Evolutionary conservation across 2,888 invertebrate species (phyloP).

Genomic region (Hanleya hanleyi): DNA sequence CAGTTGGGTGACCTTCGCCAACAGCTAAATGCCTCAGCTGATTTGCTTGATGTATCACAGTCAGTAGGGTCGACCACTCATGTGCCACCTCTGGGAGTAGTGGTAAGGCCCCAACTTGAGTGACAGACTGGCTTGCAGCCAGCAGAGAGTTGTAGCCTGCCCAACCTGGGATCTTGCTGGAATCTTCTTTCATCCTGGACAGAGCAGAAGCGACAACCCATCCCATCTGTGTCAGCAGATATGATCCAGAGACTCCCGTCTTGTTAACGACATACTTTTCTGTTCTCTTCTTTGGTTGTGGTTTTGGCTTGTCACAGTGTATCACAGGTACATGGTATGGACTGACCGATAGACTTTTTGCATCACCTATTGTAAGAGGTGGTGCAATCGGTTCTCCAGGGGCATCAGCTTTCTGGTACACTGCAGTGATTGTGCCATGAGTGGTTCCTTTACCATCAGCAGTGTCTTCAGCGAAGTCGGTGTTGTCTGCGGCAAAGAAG

Average conservation of each 20-base stretch:
- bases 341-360: conserved; percentile 17
- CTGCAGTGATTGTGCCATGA: conserved; percentile 26
- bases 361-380: conserved; percentile 16
- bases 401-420: conserved; percentile 25
- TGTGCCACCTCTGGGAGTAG: conserved; percentile 21
- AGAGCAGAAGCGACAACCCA: conserved; percentile 22
- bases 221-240: conserved; percentile 26
- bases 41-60: background rate
- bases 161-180: conserved; percentile 8
- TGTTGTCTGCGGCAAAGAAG: conserved; percentile 22
- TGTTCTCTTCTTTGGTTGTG: conserved; percentile 9
- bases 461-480: conserved; percentile 30
- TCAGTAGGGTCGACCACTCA: conserved; percentile 3
- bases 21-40: background rate
- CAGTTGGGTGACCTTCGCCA: conserved; percentile 23
- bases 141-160: conserved; percentile 27
- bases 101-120: conserved; percentile 12
- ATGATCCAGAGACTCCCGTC: conserved; percentile 6
- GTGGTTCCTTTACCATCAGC: conserved; percentile 28
- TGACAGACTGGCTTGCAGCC: conserved; percentile 14
- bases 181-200: background rate
- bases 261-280: conserved; percentile 6
- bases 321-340: conserved; percentile 21
- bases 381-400: background rate
- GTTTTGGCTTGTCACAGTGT: conserved; percentile 21